A percentile compares a stretch with the other conserved stretches of the same genome.
phyloP scores from a whole-genome alignment of 1,140 invertebrate species.

The Polyergus mexicanus region DNA sequence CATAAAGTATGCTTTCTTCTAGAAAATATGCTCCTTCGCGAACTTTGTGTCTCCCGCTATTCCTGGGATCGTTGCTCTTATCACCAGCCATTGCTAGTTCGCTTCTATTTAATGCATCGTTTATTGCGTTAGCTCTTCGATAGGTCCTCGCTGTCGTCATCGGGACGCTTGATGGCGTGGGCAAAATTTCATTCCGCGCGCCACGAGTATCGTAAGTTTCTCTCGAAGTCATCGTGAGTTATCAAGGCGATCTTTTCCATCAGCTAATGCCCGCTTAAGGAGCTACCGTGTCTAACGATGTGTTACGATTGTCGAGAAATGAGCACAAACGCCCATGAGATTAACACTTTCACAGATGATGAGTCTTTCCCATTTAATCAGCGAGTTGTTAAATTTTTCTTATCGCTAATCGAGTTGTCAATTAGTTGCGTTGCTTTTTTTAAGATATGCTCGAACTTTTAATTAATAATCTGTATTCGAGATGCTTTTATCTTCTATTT shows the following conservation, averaged over 20 bases:
- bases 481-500: no score
- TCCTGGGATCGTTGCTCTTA: conserved; percentile 50
- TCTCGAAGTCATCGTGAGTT: conserved; percentile 53
- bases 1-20: no score
- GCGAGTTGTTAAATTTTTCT: conserved; percentile 18
- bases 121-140: conserved; percentile 62
- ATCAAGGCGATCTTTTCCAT: conserved; percentile 44
- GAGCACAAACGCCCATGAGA: conserved; percentile 22
- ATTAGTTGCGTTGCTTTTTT: conserved; percentile 1
- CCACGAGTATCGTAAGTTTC: conserved; percentile 53
- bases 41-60: not conserved
- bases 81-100: conserved; percentile 49
- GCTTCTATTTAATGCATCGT: conserved; percentile 59
- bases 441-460: not conserved
- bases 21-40: not conserved
- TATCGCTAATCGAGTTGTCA: not conserved
- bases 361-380: conserved; percentile 37
- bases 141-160: conserved; percentile 19
- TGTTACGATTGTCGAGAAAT: conserved; percentile 57
- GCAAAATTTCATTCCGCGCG: conserved; percentile 57
- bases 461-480: not conserved
- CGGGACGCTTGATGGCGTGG: conserved; percentile 26
- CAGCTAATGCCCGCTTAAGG: conserved; percentile 49
- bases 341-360: conserved; percentile 56
- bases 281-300: conserved; percentile 56